Base-by-base conservation (phyloP, 2,888 invertebrate genomes). In the Alcis repandata region DNA sequence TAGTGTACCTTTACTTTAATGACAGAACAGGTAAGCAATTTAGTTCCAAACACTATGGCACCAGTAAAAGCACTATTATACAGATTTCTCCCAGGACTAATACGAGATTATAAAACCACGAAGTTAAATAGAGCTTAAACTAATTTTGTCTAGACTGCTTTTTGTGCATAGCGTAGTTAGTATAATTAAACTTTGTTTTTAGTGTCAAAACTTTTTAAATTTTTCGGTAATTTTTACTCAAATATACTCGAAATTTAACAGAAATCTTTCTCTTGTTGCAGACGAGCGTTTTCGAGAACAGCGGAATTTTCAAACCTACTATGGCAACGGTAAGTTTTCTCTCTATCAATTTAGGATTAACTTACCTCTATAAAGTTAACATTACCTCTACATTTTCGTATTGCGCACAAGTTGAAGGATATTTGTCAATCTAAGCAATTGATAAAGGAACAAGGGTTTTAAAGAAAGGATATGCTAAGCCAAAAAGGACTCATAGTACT, bases 271-370 rank as follows among this genome's bases (percentile, higher is more conserved):
- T 46, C 27, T 78, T 77, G 72, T 82, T 82, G 22, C 82, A 82
- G 82, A 79, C 53, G 48, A 57, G 68, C 59, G 59, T 63, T 59
- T 59, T 59, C 59, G 40, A 59, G 56, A 59, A 67, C 40, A 68
- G 45, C 58, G 67, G 63, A 58, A 64, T 58, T 67, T 69, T 38
- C 58, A 63, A 64, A 62, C 57, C 67, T 71, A 72, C 70, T 56
- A 78, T 79, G 78, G 61, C 69, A 67, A 67, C 69, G 79, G 82
- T 82, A 71, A 79, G 83, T 72, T 15, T 19, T 20, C 2, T 27
- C 2, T 27, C 6, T 4, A 27, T 27, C 27, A 27, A 27, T 4
- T 27, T n/a, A n/a, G n/a, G n/a, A n/a, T n/a, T n/a, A n/a, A n/a
- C n/a, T n/a, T n/a, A n/a, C n/a, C n/a, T n/a, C n/a, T n/a, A n/a